Evolutionary conservation across 2,888 invertebrate genomes (phyloP).

Genomic region (Ditula angustiorana): DNA sequence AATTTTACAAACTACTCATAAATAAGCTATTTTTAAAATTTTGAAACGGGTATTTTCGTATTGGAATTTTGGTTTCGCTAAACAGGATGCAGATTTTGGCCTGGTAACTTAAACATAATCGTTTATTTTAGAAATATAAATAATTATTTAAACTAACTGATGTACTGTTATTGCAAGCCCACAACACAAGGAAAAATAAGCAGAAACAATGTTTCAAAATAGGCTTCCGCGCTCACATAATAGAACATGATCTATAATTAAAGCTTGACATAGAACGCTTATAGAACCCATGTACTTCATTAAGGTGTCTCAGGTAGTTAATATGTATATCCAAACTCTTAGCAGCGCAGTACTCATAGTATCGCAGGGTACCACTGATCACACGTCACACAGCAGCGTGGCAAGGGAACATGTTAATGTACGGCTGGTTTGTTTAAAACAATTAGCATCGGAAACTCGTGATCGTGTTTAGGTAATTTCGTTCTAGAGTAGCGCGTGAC

Average conservation of each 20-base stretch:
- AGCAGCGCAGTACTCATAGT: not conserved
- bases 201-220: constrained; percentile 29
- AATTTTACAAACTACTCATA: not conserved
- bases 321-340: constrained; percentile 15
- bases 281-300: constrained; percentile 19
- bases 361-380: constrained; percentile 9
- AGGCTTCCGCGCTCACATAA: constrained; percentile 12
- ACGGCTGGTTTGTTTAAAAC: constrained; percentile 44
- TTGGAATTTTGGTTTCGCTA: too few species aligned
- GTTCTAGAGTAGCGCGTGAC: constrained; percentile 77
- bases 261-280: constrained; percentile 11
- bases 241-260: constrained; percentile 9
- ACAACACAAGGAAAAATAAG: not conserved
- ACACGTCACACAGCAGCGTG: constrained; percentile 2
- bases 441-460: constrained; percentile 78
- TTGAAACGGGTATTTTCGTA: too few species aligned
- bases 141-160: too few species aligned
- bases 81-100: too few species aligned
- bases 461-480: constrained; percentile 66
- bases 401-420: not conserved
- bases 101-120: too few species aligned
- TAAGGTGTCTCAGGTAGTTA: constrained; percentile 11
- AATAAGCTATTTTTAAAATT: too few species aligned
- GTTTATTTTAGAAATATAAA: too few species aligned
- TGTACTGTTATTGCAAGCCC: not conserved